These are phyloP conservation scores for Tribolium freemani DNA, from an alignment of 2,888 invertebrate genomes.

Conservation along the genomic window DNA sequence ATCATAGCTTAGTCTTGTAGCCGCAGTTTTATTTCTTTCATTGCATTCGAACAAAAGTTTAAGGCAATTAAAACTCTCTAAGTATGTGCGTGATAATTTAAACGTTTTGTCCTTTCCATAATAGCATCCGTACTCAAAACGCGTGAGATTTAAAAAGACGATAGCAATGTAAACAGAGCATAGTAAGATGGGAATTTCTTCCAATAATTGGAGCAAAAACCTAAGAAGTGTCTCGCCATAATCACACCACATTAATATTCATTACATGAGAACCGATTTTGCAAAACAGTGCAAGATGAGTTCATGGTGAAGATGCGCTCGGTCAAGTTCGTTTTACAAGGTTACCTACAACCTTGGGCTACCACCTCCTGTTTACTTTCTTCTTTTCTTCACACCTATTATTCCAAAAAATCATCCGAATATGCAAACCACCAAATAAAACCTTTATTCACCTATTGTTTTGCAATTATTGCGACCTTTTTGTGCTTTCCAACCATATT, in stretches of 20 bases:
- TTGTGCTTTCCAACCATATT: neutral
- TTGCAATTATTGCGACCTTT: neutral
- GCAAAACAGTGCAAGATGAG: neutral
- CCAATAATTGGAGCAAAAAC: conserved; percentile 31
- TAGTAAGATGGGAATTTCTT: conserved; percentile 33
- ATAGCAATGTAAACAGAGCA: conserved; percentile 26
- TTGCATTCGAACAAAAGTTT: neutral
- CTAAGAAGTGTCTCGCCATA: conserved; percentile 3
- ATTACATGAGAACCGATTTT: neutral
- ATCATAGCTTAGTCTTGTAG: neutral
- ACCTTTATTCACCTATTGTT: neutral
- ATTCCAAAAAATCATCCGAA: neutral
- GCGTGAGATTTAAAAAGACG: conserved; percentile 5
- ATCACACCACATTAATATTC: neutral
- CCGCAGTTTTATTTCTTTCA: neutral
- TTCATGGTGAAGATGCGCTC: conserved; percentile 10
- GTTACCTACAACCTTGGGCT: conserved; percentile 36
- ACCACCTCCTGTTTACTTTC: conserved; percentile 30
- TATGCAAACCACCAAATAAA: neutral
- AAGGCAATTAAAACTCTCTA: neutral
- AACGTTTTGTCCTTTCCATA: neutral
- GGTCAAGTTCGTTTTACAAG: conserved; percentile 40
- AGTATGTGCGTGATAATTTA: neutral
- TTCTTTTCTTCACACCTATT: neutral
- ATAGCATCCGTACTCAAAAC: neutral